These are phyloP conservation scores for Sapajus apella DNA, from an alignment of 2,113 vertebrate species.

Conservation along the genomic window DNA sequence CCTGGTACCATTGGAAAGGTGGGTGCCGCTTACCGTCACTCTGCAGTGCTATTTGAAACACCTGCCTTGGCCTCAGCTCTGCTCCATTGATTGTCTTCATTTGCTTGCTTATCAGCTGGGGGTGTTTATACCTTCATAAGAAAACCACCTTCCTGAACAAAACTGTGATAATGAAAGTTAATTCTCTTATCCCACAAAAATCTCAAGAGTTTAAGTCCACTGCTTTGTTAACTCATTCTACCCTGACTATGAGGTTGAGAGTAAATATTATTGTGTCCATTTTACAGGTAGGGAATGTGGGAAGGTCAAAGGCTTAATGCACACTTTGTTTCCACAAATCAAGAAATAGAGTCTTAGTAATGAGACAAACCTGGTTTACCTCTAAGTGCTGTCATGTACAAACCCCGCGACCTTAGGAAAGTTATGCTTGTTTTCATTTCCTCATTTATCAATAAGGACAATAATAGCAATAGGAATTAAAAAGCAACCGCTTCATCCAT, in stretches of 20 bases:
- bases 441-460: neutral
- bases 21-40: neutral
- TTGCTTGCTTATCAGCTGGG: slow-evolving; percentile 8
- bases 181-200: neutral
- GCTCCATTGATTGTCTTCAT: neutral
- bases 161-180: neutral
- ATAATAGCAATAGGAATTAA: neutral
- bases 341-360: neutral
- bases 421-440: neutral
- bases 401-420: neutral
- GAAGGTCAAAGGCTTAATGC: neutral
- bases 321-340: neutral
- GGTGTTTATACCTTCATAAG: neutral
- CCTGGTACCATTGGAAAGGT: neutral
- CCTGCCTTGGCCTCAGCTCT: slow-evolving; percentile 22
- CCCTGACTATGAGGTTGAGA: neutral
- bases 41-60: slow-evolving; percentile 2
- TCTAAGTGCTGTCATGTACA: neutral
- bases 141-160: slow-evolving; percentile 12
- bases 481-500: no score
- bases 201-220: neutral
- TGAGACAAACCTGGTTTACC: neutral
- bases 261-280: neutral
- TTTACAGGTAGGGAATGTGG: neutral
- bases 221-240: neutral